phyloP scores from a whole-genome alignment of 2,888 invertebrate genomes.

The Sisyra terminalis region DNA sequence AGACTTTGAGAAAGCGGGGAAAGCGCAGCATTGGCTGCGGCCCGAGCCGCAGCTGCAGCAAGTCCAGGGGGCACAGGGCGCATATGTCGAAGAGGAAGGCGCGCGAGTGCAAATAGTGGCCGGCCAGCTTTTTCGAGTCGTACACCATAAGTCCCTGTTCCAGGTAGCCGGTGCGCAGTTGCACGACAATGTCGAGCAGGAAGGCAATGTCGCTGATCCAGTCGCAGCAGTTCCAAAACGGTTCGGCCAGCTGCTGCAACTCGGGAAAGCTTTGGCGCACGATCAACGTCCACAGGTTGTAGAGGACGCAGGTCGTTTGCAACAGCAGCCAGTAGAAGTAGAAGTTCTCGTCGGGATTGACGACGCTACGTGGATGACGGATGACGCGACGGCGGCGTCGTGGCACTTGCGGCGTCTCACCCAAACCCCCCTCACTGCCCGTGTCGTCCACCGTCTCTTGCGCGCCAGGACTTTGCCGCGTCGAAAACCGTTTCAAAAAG shows the following conservation, averaged over 20 bases:
- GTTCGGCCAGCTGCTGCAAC: constrained; percentile 53
- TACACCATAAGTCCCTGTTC: constrained; percentile 93
- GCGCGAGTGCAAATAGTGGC: constrained; percentile 72
- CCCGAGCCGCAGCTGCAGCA: constrained; percentile 69
- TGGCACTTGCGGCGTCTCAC: constrained; percentile 23
- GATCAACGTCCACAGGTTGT: constrained; percentile 91
- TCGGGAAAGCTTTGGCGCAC: constrained; percentile 91
- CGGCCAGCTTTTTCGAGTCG: constrained; percentile 76
- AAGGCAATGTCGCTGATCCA: constrained; percentile 75
- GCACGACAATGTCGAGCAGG: constrained; percentile 75
- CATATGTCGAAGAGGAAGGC: constrained; percentile 72
- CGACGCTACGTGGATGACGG: constrained; percentile 62
- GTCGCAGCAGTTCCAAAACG: constrained; percentile 70
- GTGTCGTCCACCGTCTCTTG: constrained; percentile 65
- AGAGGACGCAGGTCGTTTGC: constrained; percentile 76
- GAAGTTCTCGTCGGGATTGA: constrained; percentile 90
- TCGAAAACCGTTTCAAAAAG: constrained; percentile 86
- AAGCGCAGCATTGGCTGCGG: constrained; percentile 75
- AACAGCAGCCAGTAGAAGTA: constrained; percentile 92
- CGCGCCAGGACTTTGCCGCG: constrained; percentile 74
- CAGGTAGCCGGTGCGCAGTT: constrained; percentile 85
- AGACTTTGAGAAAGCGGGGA: constrained; percentile 78
- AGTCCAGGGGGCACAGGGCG: constrained; percentile 70
- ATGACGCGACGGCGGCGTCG: constrained; percentile 46
- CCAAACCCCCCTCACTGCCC: constrained; percentile 33